Evolutionary conservation across 2,797 vertebrate species (phyloP).

Genomic region (Notoglanidium macrostoma): DNA sequence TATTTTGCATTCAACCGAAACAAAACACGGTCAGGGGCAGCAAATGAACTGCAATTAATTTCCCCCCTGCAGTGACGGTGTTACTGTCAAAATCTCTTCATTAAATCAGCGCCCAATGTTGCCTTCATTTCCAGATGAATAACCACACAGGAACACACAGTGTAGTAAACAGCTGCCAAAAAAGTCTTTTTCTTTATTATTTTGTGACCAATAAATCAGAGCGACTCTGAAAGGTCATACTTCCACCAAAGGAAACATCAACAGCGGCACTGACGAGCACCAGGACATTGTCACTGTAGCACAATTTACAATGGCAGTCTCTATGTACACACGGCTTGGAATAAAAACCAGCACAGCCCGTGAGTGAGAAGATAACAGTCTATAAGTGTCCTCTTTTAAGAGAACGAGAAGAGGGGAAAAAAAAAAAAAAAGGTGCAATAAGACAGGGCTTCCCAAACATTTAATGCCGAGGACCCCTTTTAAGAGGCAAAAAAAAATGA

Average conservation of each 20-base stretch:
- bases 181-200: slow-evolving; percentile 74
- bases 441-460: slow-evolving; percentile 52
- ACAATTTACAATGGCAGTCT: slow-evolving; percentile 73
- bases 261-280: slow-evolving; percentile 74
- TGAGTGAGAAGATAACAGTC: slow-evolving; percentile 75
- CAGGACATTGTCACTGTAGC: slow-evolving; percentile 70
- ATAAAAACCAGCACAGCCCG: slow-evolving; percentile 60
- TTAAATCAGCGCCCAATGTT: not conserved
- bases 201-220: slow-evolving; percentile 61
- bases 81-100: slow-evolving; percentile 33
- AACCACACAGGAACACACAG: slow-evolving; percentile 34
- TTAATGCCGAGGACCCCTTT: slow-evolving; percentile 6
- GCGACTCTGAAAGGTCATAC: slow-evolving; percentile 43
- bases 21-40: not conserved
- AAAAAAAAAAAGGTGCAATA: slow-evolving; percentile 60
- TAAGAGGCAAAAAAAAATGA: not conserved
- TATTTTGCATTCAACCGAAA: slow-evolving; percentile 10
- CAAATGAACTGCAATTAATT: not conserved
- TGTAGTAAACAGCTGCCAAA: slow-evolving; percentile 78
- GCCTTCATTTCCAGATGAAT: slow-evolving; percentile 20
- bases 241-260: slow-evolving; percentile 74
- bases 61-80: not conserved
- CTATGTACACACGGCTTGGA: slow-evolving; percentile 64
- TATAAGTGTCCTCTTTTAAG: slow-evolving; percentile 62
- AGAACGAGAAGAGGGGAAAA: slow-evolving; percentile 62